Evolutionary conservation across 2,113 vertebrate genomes (phyloP), one percentile per base, ranked within the genome.

Genomic region (Steatornis caripensis): DNA sequence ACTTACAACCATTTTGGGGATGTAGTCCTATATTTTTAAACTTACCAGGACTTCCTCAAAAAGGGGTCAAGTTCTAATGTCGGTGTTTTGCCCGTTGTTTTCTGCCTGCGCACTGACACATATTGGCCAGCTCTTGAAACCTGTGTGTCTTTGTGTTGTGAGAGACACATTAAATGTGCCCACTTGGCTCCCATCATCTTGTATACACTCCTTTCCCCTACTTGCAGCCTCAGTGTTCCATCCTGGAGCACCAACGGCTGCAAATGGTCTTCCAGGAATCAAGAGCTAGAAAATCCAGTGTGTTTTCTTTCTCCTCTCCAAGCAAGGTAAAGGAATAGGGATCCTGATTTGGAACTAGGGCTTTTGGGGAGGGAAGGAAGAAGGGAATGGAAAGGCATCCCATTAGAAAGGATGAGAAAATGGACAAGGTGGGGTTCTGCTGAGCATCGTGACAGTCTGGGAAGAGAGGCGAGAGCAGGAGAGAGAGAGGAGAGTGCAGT

Each of bases 211-310:
- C 34, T 20, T 64, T 60, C 37, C 13, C 20, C 29, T 34, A 2
- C 9, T 7, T 22, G 26, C 22, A 68, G 20, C 15, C 29, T 49
- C 10, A 3, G 3, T 43, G 24, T 34, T 70, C 49, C 6, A 1
- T 46, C 58, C 39, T n/a, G 49, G 74, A 57, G 48, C 24, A 58
- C 5, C 2, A 0, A 53, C 16, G 23, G 5, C 51, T 60, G 39
- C 34, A 74, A 12, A n/a, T 64, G n/a, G 23, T 80, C 48, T n/a
- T 24, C 26, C 36, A 70, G 23, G 51, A 54, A 22, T 11, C 2
- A 0, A 54, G 21, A 53, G 13, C 9, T 49, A 43, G 46, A 41
- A 70, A 57, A 61, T 39, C 3, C 14, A 12, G 11, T 2, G 0
- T 46, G 21, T 69, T 72, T 64, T 43, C 34, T 55, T 54, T 75